Percentiles rank a stretch among this genome's conserved stretches.
These are phyloP conservation scores for Pitangus sulphuratus DNA, from an alignment of 2,797 vertebrate genomes.

Conservation along the genomic window DNA sequence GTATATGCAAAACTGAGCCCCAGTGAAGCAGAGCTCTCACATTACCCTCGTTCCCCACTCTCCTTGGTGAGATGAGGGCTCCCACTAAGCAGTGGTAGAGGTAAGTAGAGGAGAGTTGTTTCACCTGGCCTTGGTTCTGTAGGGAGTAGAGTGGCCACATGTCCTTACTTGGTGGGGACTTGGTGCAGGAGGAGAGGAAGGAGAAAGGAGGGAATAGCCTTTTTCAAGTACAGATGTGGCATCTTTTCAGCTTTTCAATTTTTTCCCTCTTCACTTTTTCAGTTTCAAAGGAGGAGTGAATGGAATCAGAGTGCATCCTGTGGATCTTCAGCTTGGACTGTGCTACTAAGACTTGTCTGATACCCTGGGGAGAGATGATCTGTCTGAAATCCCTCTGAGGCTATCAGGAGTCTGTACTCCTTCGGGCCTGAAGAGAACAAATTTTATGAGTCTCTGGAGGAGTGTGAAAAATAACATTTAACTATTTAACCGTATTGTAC, in stretches of 20 bases:
- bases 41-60: accelerated
- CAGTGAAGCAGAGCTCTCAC: background rate
- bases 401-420: background rate
- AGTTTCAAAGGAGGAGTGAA: background rate
- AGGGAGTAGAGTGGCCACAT: background rate
- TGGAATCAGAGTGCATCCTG: background rate
- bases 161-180: background rate
- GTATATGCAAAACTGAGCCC: background rate
- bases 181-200: background rate
- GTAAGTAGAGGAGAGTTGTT: accelerated
- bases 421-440: background rate
- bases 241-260: background rate
- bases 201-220: background rate
- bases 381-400: background rate
- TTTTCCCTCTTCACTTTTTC: background rate
- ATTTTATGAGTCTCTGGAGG: background rate
- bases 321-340: background rate
- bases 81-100: background rate
- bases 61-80: background rate
- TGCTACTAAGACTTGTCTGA: background rate
- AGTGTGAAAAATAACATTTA: background rate
- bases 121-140: background rate
- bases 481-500: background rate
- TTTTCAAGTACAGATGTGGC: accelerated
- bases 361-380: background rate